Conservation (phyloP, 2,113 vertebrate genomes). For the Leptobrachium ailaonicum region DNA sequence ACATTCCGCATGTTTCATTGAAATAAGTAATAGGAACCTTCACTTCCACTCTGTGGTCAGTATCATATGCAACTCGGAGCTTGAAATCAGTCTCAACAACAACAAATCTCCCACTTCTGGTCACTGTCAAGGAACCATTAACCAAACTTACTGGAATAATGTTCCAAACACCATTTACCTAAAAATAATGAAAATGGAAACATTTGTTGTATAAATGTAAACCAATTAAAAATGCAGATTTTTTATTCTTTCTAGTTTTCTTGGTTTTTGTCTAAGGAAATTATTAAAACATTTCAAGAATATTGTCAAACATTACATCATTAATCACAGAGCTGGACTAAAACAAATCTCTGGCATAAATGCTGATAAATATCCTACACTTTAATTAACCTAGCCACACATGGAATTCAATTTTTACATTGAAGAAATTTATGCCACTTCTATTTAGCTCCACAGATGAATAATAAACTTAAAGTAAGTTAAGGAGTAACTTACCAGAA, state of each 20-base stretch:
- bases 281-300: too few species aligned
- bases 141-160: conserved; percentile 68
- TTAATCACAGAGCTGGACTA: too few species aligned
- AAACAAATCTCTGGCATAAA: too few species aligned
- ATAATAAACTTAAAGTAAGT: too few species aligned
- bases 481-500: conserved; percentile 84
- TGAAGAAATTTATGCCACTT: neutral
- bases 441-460: too few species aligned
- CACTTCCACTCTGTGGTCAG: conserved; percentile 69
- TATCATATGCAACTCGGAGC: conserved; percentile 70
- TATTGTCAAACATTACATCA: too few species aligned
- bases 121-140: conserved; percentile 60
- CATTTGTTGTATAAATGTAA: neutral
- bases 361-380: too few species aligned
- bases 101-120: conserved; percentile 63
- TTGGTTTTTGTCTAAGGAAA: too few species aligned
- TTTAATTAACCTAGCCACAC: too few species aligned
- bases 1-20: conserved; percentile 77
- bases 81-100: conserved; percentile 67
- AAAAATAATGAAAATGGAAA: neutral
- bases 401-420: too few species aligned
- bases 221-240: too few species aligned
- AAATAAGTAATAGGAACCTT: conserved; percentile 69
- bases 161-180: conserved; percentile 76
- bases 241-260: too few species aligned